These are phyloP conservation scores for Ophion obscuratus DNA, from an alignment of 2,888 invertebrate species.

Conservation along the genomic window DNA sequence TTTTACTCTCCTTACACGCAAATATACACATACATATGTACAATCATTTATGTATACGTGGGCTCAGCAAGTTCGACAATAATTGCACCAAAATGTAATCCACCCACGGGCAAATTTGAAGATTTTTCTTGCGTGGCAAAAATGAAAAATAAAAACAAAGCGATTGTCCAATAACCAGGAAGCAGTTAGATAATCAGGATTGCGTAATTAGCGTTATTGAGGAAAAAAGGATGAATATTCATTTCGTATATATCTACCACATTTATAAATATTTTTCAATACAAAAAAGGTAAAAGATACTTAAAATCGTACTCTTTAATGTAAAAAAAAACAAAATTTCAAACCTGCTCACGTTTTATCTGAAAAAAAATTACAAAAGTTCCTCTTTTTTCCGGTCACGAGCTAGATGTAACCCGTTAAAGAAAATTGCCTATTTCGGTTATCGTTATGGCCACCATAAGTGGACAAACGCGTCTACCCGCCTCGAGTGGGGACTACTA, in stretches of 20 bases:
- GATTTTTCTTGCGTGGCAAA: neutral
- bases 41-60: neutral
- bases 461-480: conserved; percentile 3
- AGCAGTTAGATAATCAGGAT: no score
- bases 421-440: conserved; percentile 1
- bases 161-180: neutral
- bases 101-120: neutral
- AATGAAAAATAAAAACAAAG: neutral
- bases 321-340: no score
- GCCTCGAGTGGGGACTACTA: neutral
- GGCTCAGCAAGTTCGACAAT: neutral
- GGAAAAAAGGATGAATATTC: no score
- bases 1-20: conserved; percentile 1
- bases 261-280: no score
- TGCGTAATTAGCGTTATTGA: no score
- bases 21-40: neutral
- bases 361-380: no score
- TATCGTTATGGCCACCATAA: conserved; percentile 12
- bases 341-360: no score
- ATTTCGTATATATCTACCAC: no score
- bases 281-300: no score
- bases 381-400: no score
- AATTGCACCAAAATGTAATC: conserved; percentile 5
- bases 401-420: neutral
- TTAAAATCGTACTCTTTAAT: no score